Conservation (phyloP, 2,888 invertebrate species). For the Hedya salicella region DNA sequence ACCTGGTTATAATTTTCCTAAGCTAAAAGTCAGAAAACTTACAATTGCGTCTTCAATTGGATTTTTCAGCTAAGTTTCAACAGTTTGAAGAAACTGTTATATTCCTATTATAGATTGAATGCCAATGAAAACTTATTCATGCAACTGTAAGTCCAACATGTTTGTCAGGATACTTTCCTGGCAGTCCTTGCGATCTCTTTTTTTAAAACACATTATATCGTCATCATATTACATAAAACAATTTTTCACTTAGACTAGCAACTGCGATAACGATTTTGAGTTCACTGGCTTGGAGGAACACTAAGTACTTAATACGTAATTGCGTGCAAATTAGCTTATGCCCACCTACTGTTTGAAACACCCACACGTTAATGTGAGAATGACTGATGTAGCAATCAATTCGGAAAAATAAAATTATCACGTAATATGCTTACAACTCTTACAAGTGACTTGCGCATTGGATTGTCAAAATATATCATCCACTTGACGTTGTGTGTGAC, state of each 20-base stretch:
- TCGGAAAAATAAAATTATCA: slow-evolving; percentile 34
- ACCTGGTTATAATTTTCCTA: too few relatives aligned
- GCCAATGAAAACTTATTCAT: too few relatives aligned
- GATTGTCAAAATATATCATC: slow-evolving; percentile 14
- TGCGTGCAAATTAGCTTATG: slow-evolving; percentile 31
- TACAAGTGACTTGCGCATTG: slow-evolving; percentile 22
- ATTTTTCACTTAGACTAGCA: not conserved
- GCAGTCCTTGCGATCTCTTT: too few relatives aligned
- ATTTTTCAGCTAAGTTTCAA: too few relatives aligned
- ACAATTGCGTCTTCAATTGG: too few relatives aligned
- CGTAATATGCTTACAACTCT: slow-evolving; percentile 3
- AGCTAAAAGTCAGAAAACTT: too few relatives aligned
- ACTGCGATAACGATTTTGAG: not conserved
- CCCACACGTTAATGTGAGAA: slow-evolving; percentile 32
- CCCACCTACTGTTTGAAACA: slow-evolving; percentile 13
- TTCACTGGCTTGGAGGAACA: slow-evolving; percentile 4
- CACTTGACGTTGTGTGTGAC: slow-evolving; percentile 19
- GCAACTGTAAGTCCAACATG: too few relatives aligned
- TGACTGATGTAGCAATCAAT: slow-evolving; percentile 30
- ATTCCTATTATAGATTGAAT: too few relatives aligned
- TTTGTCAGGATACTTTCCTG: too few relatives aligned
- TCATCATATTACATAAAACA: too few relatives aligned
- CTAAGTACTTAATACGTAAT: slow-evolving; percentile 1
- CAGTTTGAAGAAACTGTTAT: too few relatives aligned
- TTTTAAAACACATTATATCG: too few relatives aligned